Conservation (phyloP, 1,140 invertebrate species). For the Ephestia elutella region DNA sequence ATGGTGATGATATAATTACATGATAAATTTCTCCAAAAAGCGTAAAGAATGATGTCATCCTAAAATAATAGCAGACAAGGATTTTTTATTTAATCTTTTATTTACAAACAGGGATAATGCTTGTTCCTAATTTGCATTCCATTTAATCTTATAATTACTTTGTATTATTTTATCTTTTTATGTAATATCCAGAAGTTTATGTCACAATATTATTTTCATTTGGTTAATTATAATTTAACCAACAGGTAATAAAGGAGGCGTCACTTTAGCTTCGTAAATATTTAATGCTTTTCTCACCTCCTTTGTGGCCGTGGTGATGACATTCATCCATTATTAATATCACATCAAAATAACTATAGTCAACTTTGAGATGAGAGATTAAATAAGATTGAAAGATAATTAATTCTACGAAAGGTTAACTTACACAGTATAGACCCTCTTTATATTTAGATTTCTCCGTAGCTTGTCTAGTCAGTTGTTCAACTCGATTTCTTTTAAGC, state of each 20-base stretch:
- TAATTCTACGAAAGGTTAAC: background rate
- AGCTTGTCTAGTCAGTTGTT: too few species aligned
- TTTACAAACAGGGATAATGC: too few species aligned
- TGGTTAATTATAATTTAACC: conserved; percentile 18
- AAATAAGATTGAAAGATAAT: background rate
- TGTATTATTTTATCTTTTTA: background rate
- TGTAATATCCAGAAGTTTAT: background rate
- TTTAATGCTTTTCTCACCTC: conserved; percentile 18
- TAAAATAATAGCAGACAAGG: too few species aligned
- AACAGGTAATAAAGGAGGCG: conserved; percentile 18
- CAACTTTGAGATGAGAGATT: conserved; percentile 3
- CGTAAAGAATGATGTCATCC: too few species aligned
- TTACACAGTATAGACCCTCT: too few species aligned
- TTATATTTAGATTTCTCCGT: too few species aligned
- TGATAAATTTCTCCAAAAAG: too few species aligned
- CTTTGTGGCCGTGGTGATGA: conserved; percentile 10
- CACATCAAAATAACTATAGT: conserved; percentile 4
- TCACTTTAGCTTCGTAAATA: conserved; percentile 21
- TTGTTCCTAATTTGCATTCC: too few species aligned
- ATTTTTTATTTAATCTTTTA: too few species aligned
- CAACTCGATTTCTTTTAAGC: too few species aligned
- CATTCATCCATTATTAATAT: conserved; percentile 22
- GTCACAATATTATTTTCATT: conserved; percentile 14
- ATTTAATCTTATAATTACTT: background rate
- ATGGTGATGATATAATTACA: too few species aligned